These are phyloP conservation scores for Chloroclysta siterata DNA, from an alignment of 2,888 invertebrate genomes.

Conservation along the genomic window DNA sequence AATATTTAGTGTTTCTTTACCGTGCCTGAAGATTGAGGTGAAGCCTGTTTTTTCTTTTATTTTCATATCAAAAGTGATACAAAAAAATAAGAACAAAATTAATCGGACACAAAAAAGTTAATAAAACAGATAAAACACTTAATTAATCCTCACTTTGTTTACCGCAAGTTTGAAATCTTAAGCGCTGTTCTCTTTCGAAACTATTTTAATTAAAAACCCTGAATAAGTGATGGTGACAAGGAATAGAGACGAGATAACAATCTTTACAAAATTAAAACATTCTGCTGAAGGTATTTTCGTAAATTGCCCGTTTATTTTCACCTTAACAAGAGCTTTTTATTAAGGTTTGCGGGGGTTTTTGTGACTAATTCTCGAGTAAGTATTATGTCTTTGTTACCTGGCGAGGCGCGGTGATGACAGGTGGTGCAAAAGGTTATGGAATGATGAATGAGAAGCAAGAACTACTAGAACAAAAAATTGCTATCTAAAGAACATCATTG, in stretches of 20 bases:
- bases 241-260: conserved; percentile 36
- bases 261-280: conserved; percentile 46
- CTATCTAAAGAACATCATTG: no score
- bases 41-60: no score
- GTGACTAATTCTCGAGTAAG: background rate
- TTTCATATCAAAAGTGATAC: no score
- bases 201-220: conserved; percentile 50
- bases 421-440: no score
- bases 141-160: conserved; percentile 34
- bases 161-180: conserved; percentile 33
- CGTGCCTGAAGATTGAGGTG: no score
- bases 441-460: no score
- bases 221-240: conserved; percentile 44
- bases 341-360: conserved; percentile 6
- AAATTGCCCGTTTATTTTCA: conserved; percentile 34
- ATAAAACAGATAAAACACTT: background rate
- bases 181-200: conserved; percentile 30
- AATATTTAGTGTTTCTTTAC: no score
- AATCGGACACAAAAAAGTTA: background rate
- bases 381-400: background rate
- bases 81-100: no score
- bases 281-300: conserved; percentile 39
- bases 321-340: conserved; percentile 21
- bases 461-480: no score
- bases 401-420: no score